A percentile compares a stretch with the other conserved stretches of the same genome.
Evolutionary conservation across 2,797 vertebrate species (phyloP).

Genomic region (Sebastes paucispinis): DNA sequence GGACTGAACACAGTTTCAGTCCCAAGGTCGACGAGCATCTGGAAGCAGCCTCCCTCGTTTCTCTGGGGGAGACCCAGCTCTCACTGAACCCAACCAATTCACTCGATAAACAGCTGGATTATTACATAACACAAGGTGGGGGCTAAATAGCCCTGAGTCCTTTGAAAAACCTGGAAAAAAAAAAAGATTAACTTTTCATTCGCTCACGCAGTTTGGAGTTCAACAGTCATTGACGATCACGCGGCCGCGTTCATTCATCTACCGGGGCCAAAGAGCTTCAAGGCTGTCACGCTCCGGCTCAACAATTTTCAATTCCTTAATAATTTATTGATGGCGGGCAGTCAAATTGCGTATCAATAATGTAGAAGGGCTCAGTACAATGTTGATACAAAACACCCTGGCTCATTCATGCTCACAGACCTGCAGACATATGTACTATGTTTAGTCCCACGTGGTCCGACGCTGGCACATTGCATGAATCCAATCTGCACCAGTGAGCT

Average conservation of each 20-base stretch:
- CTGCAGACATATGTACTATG: constrained; percentile 68
- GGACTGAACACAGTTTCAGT: constrained; percentile 20
- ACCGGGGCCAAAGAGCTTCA: constrained; percentile 50
- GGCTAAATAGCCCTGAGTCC: constrained; percentile 34
- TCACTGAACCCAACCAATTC: constrained; percentile 32
- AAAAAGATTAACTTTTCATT: constrained; percentile 39
- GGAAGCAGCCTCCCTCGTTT: constrained; percentile 39
- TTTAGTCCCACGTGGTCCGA: constrained; percentile 63
- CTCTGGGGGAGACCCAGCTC: constrained; percentile 35
- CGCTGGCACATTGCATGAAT: constrained; percentile 55
- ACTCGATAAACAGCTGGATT: constrained; percentile 63
- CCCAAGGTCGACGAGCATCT: constrained; percentile 40
- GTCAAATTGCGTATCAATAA: constrained; percentile 83
- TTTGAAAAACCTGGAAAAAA: constrained; percentile 18
- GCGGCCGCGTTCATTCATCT: constrained; percentile 45
- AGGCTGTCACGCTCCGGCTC: constrained; percentile 61
- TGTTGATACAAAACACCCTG: constrained; percentile 79
- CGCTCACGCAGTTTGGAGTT: constrained; percentile 34
- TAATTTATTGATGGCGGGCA: constrained; percentile 79
- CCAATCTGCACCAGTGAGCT: constrained; percentile 63
- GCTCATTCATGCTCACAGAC: constrained; percentile 73
- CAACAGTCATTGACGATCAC: constrained; percentile 48
- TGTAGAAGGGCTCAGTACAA: constrained; percentile 78
- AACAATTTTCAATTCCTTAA: constrained; percentile 79
- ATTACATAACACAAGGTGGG: constrained; percentile 45